Conservation (phyloP, 2,888 invertebrate species). For the Amiota communis region DNA sequence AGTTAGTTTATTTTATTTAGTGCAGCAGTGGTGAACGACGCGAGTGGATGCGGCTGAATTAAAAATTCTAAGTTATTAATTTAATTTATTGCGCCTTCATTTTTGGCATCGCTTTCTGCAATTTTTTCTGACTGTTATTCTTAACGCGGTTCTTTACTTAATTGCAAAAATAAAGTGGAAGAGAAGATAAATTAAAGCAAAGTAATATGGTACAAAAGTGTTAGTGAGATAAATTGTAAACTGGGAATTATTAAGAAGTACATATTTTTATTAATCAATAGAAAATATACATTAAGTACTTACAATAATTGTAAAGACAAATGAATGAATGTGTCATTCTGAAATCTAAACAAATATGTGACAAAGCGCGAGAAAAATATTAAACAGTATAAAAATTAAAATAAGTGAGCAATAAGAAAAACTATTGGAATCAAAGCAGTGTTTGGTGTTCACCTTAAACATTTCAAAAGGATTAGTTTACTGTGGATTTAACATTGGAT, state of each 20-base stretch:
- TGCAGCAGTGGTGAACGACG: constrained; percentile 68
- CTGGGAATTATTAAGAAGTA: background rate
- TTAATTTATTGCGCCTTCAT: constrained; percentile 19
- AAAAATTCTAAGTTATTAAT: constrained; percentile 9
- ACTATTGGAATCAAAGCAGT: constrained; percentile 27
- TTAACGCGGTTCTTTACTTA: constrained; percentile 45
- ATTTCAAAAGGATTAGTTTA: constrained; percentile 18
- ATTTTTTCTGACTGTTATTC: constrained; percentile 43
- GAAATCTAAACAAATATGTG: too few species aligned
- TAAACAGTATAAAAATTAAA: background rate
- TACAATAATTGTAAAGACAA: too few species aligned
- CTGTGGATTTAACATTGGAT: constrained; percentile 43
- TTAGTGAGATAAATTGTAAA: background rate
- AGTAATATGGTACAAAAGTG: constrained; percentile 1
- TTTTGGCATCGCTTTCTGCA: background rate
- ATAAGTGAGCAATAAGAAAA: constrained; percentile 39
- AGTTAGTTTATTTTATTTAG: too few species aligned
- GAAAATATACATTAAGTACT: too few species aligned
- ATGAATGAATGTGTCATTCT: too few species aligned
- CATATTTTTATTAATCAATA: too few species aligned
- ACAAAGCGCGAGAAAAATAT: background rate
- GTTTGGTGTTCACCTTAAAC: constrained; percentile 12
- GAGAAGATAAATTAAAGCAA: background rate
- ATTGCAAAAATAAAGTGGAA: constrained; percentile 15
- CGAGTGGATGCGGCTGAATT: constrained; percentile 44